Evolutionary conservation across 2,113 vertebrate species (phyloP).

Genomic region (Silurus asotus): DNA sequence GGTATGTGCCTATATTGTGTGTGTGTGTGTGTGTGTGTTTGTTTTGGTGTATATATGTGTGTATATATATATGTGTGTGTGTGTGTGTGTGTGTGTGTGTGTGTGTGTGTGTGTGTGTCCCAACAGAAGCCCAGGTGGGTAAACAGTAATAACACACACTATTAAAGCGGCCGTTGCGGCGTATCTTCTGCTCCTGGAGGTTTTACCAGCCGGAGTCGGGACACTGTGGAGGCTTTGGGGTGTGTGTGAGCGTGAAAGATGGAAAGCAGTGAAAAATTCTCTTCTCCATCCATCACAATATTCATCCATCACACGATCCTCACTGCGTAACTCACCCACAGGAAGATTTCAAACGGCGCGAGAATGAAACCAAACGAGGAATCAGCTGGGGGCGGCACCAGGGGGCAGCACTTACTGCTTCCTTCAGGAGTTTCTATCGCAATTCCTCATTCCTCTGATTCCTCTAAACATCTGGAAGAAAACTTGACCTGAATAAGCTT

Average conservation of each 20-base stretch:
- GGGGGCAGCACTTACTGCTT: not conserved
- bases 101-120: slow-evolving; percentile 3
- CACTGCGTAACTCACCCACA: not conserved
- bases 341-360: not conserved
- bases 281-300: not conserved
- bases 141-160: slow-evolving; percentile 36
- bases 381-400: not conserved
- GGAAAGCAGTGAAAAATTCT: not conserved
- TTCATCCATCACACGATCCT: slow-evolving; percentile 1
- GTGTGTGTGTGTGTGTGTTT: not conserved
- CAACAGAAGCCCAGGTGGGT: slow-evolving; percentile 17
- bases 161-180: slow-evolving; percentile 13
- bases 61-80: not conserved
- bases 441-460: not conserved
- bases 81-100: slow-evolving; percentile 23
- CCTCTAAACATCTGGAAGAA: not conserved
- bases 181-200: slow-evolving; percentile 18
- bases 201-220: slow-evolving; percentile 15
- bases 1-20: not conserved
- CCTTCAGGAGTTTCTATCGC: too few species aligned
- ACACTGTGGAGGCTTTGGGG: slow-evolving; percentile 6
- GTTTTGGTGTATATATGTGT: not conserved
- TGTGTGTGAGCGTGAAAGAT: slow-evolving; percentile 15
- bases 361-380: slow-evolving; percentile 29
- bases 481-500: not conserved